Base-by-base conservation (phyloP, 1,140 invertebrate genomes). In the Drosophila parabipectinata region DNA sequence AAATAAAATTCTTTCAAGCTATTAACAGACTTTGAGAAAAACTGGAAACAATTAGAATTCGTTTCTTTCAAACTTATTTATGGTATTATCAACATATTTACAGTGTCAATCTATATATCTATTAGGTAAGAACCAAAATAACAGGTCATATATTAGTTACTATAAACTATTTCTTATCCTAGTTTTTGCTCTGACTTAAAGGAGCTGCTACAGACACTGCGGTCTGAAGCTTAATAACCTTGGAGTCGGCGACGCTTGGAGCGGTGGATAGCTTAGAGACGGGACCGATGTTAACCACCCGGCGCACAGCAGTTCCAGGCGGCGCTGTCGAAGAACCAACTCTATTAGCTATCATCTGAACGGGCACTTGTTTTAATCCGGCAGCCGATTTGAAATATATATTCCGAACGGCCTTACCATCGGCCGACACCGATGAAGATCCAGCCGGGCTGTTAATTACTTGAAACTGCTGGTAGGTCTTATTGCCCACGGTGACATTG, bases 281-380 rank as follows among this genome's bases (percentile, higher is more conserved):
- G 6, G 78, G 24, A 3, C 61, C 62, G 15, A 87, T 78, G 12
- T 79, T 87, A 1, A 87, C 34, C 41, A 87, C 66, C 4, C 83
- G 82, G 3, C 82, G 82, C 15, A 87, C 55, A 12, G 61, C 77
- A 34, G 60, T 60, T 10, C 73, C 81, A 0, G 82, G 59, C 34
- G 15, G 12, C 4, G 51, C 8, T 3, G 45, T 18, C 24, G 37
- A 12, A 28, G 30, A 26, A 2, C 34, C 6, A 7, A 48, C 45
- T 2, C 48, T 69, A 55, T 88, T 87, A 10, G 64, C 12, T n/a
- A 87, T 2, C 83, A 87, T 82, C 8, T 78, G 78, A 0, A 87
- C 71, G 1, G 82, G 83, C 8, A 76, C 28, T 18, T 76, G 73
- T 41, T 87, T 87, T 2, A 87, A 52, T 6, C 82, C 82, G 2